phyloP scores from a whole-genome alignment of 1,140 invertebrate species.

The Magallana ariakensis region DNA sequence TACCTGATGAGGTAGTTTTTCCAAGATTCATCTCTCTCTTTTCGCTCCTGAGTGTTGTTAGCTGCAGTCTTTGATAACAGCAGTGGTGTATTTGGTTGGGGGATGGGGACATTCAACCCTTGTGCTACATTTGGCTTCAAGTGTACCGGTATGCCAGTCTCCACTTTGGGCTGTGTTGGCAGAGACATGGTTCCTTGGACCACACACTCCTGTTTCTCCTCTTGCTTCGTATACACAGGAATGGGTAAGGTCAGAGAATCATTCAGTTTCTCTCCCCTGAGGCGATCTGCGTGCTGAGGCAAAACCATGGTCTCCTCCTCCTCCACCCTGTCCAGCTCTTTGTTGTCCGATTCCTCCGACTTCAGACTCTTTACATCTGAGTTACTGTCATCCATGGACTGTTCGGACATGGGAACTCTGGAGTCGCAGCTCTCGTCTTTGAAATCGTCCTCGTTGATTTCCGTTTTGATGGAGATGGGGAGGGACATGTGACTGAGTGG shows the following conservation, averaged over 20 bases:
- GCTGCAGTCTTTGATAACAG: constrained; percentile 18
- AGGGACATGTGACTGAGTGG: constrained; percentile 50
- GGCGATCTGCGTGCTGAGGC: constrained; percentile 19
- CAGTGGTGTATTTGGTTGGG: constrained; percentile 32
- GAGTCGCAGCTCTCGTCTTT: constrained; percentile 59
- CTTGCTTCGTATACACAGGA: constrained; percentile 39
- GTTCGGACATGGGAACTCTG: constrained; percentile 40
- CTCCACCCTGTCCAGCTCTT: constrained; percentile 19
- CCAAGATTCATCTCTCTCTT: constrained; percentile 82
- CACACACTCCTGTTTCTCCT: not conserved
- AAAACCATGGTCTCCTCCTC: not conserved
- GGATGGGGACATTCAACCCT: constrained; percentile 2
- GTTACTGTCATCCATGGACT: constrained; percentile 46
- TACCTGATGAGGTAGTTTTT: constrained; percentile 83
- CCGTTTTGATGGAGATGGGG: constrained; percentile 52
- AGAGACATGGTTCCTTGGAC: not conserved
- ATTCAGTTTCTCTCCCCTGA: constrained; percentile 62
- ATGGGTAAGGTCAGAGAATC: constrained; percentile 71
- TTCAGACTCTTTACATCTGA: constrained; percentile 49
- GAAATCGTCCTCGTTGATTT: constrained; percentile 50
- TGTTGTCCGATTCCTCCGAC: constrained; percentile 37
- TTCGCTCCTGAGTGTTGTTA: constrained; percentile 57
- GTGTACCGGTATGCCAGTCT: not conserved
- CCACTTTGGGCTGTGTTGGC: not conserved
- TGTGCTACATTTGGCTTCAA: not conserved